Evolutionary conservation across 2,888 invertebrate genomes (phyloP).

Genomic region (Xestoiulus laeticollis): DNA sequence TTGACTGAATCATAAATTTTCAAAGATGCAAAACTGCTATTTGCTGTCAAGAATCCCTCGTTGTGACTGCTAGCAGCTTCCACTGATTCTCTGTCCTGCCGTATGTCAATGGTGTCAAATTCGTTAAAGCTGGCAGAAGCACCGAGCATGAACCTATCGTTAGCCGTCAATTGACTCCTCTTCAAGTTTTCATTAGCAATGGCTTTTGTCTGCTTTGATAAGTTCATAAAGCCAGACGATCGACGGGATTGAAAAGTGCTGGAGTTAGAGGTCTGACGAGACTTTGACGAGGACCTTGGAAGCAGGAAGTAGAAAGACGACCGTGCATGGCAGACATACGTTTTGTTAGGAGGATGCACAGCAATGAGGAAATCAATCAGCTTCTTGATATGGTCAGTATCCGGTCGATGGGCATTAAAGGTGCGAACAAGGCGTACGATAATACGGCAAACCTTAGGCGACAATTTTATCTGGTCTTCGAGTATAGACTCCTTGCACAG

Average conservation of each 20-base stretch:
- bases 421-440: neutral
- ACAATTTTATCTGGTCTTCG: neutral
- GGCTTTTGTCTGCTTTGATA: slow-evolving; percentile 30
- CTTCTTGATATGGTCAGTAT: neutral
- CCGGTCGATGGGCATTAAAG: neutral
- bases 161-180: neutral
- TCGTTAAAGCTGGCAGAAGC: neutral
- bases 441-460: neutral
- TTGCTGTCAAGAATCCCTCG: neutral
- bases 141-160: neutral
- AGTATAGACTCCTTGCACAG: slow-evolving; percentile 16
- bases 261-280: neutral
- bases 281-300: neutral
- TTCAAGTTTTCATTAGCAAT: slow-evolving; percentile 30
- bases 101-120: neutral
- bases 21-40: neutral
- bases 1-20: neutral
- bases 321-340: slow-evolving; percentile 46
- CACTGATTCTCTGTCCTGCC: neutral
- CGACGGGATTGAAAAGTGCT: neutral
- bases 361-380: slow-evolving; percentile 42
- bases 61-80: neutral
- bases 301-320: slow-evolving; percentile 49
- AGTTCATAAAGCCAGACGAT: neutral
- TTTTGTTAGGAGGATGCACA: slow-evolving; percentile 39